Conservation (phyloP, 2,888 invertebrate species). For the Venustoraphidia nigricollis region DNA sequence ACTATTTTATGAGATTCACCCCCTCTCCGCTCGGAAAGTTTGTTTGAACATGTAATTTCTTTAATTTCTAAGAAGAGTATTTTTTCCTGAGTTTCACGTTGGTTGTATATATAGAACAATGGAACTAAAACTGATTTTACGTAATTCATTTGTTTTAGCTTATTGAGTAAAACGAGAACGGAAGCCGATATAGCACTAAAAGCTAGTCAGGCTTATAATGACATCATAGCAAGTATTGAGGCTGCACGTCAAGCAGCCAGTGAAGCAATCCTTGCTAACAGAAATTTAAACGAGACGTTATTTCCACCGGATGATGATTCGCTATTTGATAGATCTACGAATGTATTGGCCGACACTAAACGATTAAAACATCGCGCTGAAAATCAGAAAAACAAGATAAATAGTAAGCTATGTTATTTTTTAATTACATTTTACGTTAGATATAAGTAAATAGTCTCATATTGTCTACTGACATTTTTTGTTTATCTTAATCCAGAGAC, state of each 20-base stretch:
- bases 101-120: too few relatives aligned
- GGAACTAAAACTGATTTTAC: too few relatives aligned
- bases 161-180: conserved; percentile 45
- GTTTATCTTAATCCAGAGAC: too few relatives aligned
- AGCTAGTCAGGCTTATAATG: conserved; percentile 51
- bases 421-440: too few relatives aligned
- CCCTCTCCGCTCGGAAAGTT: too few relatives aligned
- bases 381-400: conserved; percentile 31
- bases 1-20: too few relatives aligned
- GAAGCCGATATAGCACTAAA: conserved; percentile 44
- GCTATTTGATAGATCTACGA: conserved; percentile 32
- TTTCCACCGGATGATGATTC: conserved; percentile 30
- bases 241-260: conserved; percentile 45
- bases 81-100: too few relatives aligned
- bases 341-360: conserved; percentile 38
- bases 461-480: too few relatives aligned
- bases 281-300: background rate
- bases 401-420: conserved; percentile 19
- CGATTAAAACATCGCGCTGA: conserved; percentile 36
- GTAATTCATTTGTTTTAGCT: conserved; percentile 22
- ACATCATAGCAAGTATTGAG: conserved; percentile 55
- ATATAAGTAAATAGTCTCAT: too few relatives aligned
- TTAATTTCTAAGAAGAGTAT: too few relatives aligned
- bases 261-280: conserved; percentile 30
- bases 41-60: too few relatives aligned